Evolutionary conservation across 1,140 invertebrate genomes (phyloP).

Genomic region (Drosophila ogumai): DNA sequence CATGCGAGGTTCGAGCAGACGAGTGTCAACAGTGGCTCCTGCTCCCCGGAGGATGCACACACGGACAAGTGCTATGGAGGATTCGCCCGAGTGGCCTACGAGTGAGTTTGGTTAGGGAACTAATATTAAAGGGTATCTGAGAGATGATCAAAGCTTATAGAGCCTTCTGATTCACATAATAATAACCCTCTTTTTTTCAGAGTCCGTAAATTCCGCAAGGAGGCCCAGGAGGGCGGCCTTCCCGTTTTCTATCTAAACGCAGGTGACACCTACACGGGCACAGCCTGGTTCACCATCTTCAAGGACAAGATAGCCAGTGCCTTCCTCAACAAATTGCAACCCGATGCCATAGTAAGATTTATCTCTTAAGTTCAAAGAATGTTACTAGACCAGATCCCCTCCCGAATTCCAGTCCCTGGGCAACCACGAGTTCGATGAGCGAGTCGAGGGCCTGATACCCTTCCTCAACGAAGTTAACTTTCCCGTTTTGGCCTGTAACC

Average conservation of each 20-base stretch:
- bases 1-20: constrained; percentile 94
- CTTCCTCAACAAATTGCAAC: constrained; percentile 91
- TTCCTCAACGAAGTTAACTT: constrained; percentile 90
- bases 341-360: constrained; percentile 93
- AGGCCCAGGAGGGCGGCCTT: constrained; percentile 85
- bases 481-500: constrained; percentile 92
- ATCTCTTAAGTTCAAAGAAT: accelerated
- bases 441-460: constrained; percentile 89
- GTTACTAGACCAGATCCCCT: background rate
- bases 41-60: constrained; percentile 86
- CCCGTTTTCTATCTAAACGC: constrained; percentile 92
- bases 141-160: no score
- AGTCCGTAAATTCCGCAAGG: constrained; percentile 86
- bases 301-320: constrained; percentile 90
- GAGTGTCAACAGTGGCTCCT: constrained; percentile 88
- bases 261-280: constrained; percentile 95
- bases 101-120: constrained; percentile 69
- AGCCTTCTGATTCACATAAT: no score
- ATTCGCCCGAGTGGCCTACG: constrained; percentile 90
- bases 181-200: constrained; percentile 52
- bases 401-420: constrained; percentile 90
- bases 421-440: constrained; percentile 97
- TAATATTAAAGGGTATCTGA: background rate
- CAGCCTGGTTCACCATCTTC: constrained; percentile 92
- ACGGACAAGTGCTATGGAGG: constrained; percentile 91